Percentiles rank a stretch among this genome's conserved stretches.
phyloP scores from a whole-genome alignment of 2,888 invertebrate genomes.

The Stenolophus ochropezus region DNA sequence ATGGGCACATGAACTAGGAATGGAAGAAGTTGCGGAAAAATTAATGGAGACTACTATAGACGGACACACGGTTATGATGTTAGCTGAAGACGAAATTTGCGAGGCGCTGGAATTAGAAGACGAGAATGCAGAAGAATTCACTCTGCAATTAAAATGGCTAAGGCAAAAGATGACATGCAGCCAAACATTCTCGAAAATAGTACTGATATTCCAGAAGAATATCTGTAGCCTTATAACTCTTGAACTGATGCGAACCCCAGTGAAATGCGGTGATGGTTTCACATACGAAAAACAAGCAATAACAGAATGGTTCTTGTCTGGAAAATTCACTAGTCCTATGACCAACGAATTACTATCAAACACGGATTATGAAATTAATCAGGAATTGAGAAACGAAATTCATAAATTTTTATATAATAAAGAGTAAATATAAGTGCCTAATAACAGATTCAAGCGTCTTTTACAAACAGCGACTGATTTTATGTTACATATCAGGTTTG shows the following conservation, averaged over 20 bases:
- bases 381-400: conserved; percentile 69
- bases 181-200: conserved; percentile 67
- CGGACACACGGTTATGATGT: conserved; percentile 76
- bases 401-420: conserved; percentile 69
- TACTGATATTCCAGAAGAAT: conserved; percentile 79
- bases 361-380: conserved; percentile 69
- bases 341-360: conserved; percentile 70
- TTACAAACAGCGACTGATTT: no score
- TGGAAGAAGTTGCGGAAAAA: conserved; percentile 73
- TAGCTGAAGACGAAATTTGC: conserved; percentile 73
- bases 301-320: conserved; percentile 84
- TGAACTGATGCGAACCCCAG: conserved; percentile 87
- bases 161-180: conserved; percentile 72
- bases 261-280: conserved; percentile 88
- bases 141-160: conserved; percentile 75
- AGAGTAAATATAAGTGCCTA: conserved; percentile 40
- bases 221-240: conserved; percentile 90
- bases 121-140: conserved; percentile 70
- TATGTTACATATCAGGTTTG: conserved; percentile 20
- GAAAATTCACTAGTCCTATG: conserved; percentile 81
- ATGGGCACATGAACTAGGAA: conserved; percentile 77
- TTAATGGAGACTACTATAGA: conserved; percentile 74
- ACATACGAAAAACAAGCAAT: conserved; percentile 89
- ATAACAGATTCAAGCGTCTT: conserved; percentile 6
- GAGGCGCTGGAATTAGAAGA: conserved; percentile 73